Percentiles rank a stretch among this genome's conserved stretches.
These are phyloP conservation scores for Gymnoscelis rufifasciata DNA, from an alignment of 2,888 invertebrate genomes.

Conservation along the genomic window DNA sequence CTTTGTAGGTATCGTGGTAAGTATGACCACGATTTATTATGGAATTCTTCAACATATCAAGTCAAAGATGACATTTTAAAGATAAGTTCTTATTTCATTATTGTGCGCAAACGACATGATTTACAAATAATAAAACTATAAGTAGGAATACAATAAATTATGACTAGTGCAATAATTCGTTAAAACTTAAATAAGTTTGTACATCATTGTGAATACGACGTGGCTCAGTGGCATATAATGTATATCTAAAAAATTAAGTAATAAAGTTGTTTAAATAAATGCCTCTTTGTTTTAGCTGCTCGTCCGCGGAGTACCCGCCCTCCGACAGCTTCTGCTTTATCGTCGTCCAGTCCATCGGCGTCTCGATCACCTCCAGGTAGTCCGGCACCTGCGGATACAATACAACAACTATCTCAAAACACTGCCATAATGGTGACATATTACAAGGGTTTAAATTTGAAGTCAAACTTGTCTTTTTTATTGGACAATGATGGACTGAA, in stretches of 20 bases:
- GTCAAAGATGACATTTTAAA: conserved; percentile 1
- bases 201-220: conserved; percentile 34
- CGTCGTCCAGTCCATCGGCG: conserved; percentile 96
- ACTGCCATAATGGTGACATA: no score
- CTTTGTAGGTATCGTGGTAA: not conserved
- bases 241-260: not conserved
- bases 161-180: conserved; percentile 44
- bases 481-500: no score
- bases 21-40: conserved; percentile 17
- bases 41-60: not conserved
- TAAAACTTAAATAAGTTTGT: conserved; percentile 40
- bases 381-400: conserved; percentile 96
- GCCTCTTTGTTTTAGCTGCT: conserved; percentile 71
- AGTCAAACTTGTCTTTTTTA: no score
- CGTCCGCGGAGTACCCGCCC: conserved; percentile 86
- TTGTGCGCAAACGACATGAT: conserved; percentile 31
- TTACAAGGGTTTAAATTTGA: no score
- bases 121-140: conserved; percentile 21
- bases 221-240: conserved; percentile 14
- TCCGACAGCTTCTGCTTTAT: conserved; percentile 90
- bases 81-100: conserved; percentile 3
- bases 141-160: conserved; percentile 34
- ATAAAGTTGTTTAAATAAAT: not conserved
- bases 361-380: conserved; percentile 91
- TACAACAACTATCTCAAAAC: no score